These are phyloP conservation scores for Lethenteron reissneri DNA, from an alignment of 2,113 vertebrate genomes.

Conservation along the genomic window DNA sequence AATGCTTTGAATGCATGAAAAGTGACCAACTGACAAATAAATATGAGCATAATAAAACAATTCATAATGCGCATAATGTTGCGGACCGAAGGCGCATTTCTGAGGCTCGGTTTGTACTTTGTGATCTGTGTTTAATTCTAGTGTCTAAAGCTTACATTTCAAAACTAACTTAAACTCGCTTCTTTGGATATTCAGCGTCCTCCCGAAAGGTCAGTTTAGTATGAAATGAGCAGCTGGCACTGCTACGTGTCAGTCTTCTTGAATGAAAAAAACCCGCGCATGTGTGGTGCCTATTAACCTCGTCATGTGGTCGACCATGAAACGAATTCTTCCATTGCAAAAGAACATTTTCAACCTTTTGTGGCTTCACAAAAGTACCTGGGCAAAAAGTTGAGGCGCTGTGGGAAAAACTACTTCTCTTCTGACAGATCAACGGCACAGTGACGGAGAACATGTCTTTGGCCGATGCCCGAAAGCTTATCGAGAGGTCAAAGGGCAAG, in stretches of 20 bases:
- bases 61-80: too few species aligned
- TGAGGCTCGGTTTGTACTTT: too few species aligned
- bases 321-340: not conserved
- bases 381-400: not conserved
- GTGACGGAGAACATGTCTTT: slow-evolving; percentile 65
- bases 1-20: too few species aligned
- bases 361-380: not conserved
- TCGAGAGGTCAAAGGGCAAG: slow-evolving; percentile 52
- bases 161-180: too few species aligned
- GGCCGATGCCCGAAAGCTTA: slow-evolving; percentile 57
- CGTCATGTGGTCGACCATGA: not conserved
- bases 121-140: too few species aligned
- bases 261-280: not conserved
- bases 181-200: too few species aligned
- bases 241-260: not conserved
- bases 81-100: too few species aligned
- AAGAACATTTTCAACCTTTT: not conserved
- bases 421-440: slow-evolving; percentile 62
- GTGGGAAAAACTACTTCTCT: not conserved
- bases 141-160: too few species aligned
- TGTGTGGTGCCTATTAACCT: not conserved
- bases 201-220: too few species aligned
- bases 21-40: too few species aligned
- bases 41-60: too few species aligned
- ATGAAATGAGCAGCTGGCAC: too few species aligned